Base-by-base conservation (phyloP, 2,113 vertebrate species). In the Sylvia atricapilla region DNA sequence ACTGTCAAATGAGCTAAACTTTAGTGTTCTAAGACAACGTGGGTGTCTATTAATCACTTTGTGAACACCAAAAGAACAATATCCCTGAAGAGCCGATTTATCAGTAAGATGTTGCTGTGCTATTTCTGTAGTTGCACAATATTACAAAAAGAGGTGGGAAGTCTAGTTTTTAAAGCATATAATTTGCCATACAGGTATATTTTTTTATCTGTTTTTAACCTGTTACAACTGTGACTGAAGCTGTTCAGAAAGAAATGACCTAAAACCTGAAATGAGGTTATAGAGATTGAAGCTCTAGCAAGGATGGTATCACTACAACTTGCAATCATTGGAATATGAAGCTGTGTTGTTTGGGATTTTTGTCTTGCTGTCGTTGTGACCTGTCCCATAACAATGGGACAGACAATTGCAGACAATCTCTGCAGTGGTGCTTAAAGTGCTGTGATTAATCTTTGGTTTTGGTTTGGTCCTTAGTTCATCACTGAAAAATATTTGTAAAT, bases 221-320 rank as follows among this genome's bases (percentile, higher is more conserved):
- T 69, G 6, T 44, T 52, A 22, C 4, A 8, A 0, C 27, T 60
- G 62, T 50, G 63, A 15, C 39, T 37, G 63, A 77, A 67, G 44
- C 31, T 59, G 25, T 50, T 68, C 21, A 67, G 52, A 76, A 76
- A 44, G 37, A 7, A 14, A 15, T 76, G 25, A 27, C 72, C 44
- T 59, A 21, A 67, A 58, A 50, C 31, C 30, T 67, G 31, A 31
- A 76, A 59, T 59, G 25, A 59, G 23, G 15, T 50, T 76, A 6
- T 43, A 2, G 21, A 21, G 21, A 22, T 15, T 14, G 44, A 67
- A 67, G 52, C 30, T 35, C 35, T 50, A 43, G 25, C 25, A 37
- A 21, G 27, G 37, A 25, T 27, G 6, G 7, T 43, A 31, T 43
- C 0, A 0, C 35, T 41, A 30, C 15, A 68, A 3, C 25, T 43